Evolutionary conservation across 2,113 vertebrate species (phyloP).

Genomic region (Fulmarus glacialis): DNA sequence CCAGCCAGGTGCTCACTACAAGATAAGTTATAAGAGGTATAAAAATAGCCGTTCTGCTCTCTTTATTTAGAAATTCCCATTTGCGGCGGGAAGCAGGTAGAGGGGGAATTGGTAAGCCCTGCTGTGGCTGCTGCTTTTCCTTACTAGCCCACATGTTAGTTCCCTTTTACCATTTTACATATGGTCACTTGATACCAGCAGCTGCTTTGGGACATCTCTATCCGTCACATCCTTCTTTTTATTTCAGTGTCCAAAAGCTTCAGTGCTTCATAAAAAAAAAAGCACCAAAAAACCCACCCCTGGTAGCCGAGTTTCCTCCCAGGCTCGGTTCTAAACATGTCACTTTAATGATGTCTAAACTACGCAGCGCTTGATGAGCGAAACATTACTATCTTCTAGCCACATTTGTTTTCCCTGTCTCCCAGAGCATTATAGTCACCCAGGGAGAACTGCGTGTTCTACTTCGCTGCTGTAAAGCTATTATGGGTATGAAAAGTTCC

Average conservation of each 20-base stretch:
- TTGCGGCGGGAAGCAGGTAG: background rate
- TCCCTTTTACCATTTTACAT: constrained; percentile 4
- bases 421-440: background rate
- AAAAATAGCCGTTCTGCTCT: background rate
- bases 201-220: constrained; percentile 58
- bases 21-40: background rate
- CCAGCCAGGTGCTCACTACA: background rate
- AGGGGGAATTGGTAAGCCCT: background rate
- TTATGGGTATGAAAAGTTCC: constrained; percentile 67
- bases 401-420: constrained; percentile 15
- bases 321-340: background rate
- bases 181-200: constrained; percentile 46
- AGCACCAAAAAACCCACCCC: background rate
- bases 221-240: constrained; percentile 57
- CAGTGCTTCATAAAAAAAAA: background rate
- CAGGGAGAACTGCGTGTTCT: constrained; percentile 33
- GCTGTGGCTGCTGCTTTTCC: background rate
- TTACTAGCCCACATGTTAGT: background rate
- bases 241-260: constrained; percentile 37
- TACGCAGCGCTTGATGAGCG: background rate
- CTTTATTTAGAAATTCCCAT: background rate
- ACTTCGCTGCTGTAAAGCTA: constrained; percentile 54
- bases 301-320: constrained; percentile 3
- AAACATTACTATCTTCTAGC: constrained; percentile 20
- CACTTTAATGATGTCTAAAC: constrained; percentile 26